Evolutionary conservation across 2,888 invertebrate species (phyloP), one percentile per base, ranked within the genome.

Genomic region (Germaria angustata): DNA sequence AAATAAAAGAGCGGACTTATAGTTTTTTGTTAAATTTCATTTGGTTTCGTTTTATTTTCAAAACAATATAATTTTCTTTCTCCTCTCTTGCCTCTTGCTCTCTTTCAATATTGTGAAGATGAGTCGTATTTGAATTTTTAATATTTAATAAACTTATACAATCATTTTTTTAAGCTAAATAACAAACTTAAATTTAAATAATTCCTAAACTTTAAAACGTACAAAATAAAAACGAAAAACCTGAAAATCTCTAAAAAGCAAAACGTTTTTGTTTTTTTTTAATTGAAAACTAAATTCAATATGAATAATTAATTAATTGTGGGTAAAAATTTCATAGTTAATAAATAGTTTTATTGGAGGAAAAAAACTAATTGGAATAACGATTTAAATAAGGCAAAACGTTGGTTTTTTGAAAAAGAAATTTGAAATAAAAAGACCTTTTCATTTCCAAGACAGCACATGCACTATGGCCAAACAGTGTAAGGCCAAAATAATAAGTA

Each of bases 301-400:
- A 59, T 80, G 66, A 80, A 76, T 80, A 69, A 77, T 34, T 51
- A 69, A 77, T 34, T 51, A 65, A 65, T 65, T 46, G 28, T 24
- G 34, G 11, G n/a, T 75, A 65, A 55, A 75, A 75, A 65, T 24
- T 65, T 32, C 32, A 11, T n/a, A 59, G 34, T 59, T 51, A 39
- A 34, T 57, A 46, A 69, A 65, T 15, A 59, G n/a, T 44, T 63
- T 34, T 61, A 46, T 66, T 28, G 55, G 32, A 63, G 59, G 44
- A 41, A 59, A 68, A 39, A 68, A 66, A 49, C 15, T 9, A 44
- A 55, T 44, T 44, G 13, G 17, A 20, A 55, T 55, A 78, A 76
- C 79, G 9, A 51, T 49, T 73, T 61, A 84, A 83, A 78, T 80
- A 84, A 84, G 84, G 84, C 84, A 84, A 78, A 84, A 73, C 44